Conservation (phyloP, 2,888 invertebrate species). For the Pollenia griseotomentosa region DNA sequence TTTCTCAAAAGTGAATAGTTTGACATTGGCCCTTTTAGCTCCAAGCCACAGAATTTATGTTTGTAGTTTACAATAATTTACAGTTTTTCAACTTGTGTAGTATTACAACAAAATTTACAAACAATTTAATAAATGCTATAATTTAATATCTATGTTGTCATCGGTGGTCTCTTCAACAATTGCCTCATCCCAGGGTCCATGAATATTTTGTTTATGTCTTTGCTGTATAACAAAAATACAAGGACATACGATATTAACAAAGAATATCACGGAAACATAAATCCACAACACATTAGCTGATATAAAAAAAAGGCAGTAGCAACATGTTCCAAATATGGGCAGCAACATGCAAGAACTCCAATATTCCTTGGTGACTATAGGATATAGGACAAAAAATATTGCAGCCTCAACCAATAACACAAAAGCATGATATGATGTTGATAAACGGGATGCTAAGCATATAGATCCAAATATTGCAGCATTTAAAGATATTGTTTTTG, state of each 20-base stretch:
- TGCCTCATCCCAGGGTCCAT: conserved; percentile 99
- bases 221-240: conserved; percentile 91
- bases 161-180: conserved; percentile 87
- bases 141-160: conserved; percentile 75
- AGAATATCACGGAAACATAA: conserved; percentile 86
- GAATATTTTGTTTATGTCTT: conserved; percentile 94
- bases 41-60: too few relatives aligned
- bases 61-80: neutral
- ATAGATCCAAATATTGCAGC: conserved; percentile 97
- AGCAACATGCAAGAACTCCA: conserved; percentile 86
- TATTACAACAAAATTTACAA: conserved; percentile 20
- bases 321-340: conserved; percentile 85
- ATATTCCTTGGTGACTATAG: conserved; percentile 89
- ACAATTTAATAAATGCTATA: conserved; percentile 76
- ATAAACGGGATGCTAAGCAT: conserved; percentile 95
- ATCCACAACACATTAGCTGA: conserved; percentile 87
- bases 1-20: too few relatives aligned
- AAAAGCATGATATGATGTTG: conserved; percentile 94
- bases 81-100: conserved; percentile 35
- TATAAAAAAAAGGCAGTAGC: conserved; percentile 86
- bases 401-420: conserved; percentile 95
- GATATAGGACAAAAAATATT: conserved; percentile 94
- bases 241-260: conserved; percentile 90
- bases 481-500: conserved; percentile 95
- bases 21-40: too few relatives aligned